Evolutionary conservation across 2,888 invertebrate genomes (phyloP), one percentile per base, ranked within the genome.

Genomic region (Amiota mariae): DNA sequence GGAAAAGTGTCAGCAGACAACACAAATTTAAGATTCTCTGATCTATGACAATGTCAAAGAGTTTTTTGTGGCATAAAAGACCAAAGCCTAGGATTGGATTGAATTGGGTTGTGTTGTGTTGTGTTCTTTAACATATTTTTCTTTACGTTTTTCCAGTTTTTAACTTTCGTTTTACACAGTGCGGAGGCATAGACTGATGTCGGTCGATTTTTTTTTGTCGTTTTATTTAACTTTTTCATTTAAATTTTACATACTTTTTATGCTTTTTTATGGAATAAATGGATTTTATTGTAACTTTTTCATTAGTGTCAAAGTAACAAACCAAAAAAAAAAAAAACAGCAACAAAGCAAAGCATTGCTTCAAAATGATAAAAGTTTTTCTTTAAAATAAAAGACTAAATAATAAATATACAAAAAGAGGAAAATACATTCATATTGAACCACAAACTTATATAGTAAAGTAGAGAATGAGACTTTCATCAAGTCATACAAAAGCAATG

Each of bases 21-120:
- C 24, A 24, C 24, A 24, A 24, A 3, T 3, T 36, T 36, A 36
- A 36, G 36, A 36, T 6, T 6, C 36, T 36, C 36, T 36, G 36
- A 36, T 81, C 82, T 82, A 82, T 82, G 85, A 82, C 83, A 85
- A 82, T 85, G 85, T 85, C 85, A 83, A 83, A 83, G 82, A 84
- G 82, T 85, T 82, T 82, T 36, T 36, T 85, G 82, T 13, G 81
- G 80, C 82, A 83, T 85, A 85, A 85, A 85, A 83, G 73, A 83
- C 81, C 36, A 36, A 82, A 79, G 79, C 80, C 74, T 72, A 24
- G 47, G 48, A 36, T 36, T 36, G 36, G 36, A 36, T 36, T 36
- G 4, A 6, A 1, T 36, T 36, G 36, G 24, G 24, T 24, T 24
- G n/a, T 24, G 24, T n/a, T n/a, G n/a, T n/a, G n/a, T n/a, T n/a